Base-by-base conservation (phyloP, 1,140 invertebrate species). In the Musca domestica region DNA sequence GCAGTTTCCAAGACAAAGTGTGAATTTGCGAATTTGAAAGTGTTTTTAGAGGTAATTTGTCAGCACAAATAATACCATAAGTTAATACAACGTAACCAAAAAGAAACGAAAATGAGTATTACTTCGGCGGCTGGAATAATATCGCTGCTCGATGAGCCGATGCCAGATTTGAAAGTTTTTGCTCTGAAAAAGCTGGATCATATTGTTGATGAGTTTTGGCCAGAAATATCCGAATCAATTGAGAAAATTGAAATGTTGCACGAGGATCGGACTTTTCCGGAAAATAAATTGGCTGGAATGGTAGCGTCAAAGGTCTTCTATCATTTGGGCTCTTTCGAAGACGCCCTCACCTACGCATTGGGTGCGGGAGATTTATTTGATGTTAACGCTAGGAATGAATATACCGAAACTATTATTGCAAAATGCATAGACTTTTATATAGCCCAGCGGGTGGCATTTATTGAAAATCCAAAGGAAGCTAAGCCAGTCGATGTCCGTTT, bases 231-330 rank as follows among this genome's bases (percentile, higher is more conserved):
- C 0, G 97, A 99, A 84, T 94, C 95, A 12, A 96, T 99, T 77
- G 92, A 94, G 76, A 98, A 98, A 85, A 98, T 99, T 77, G 96
- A 99, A 87, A 95, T 96, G 74, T 85, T 99, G 19, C 93, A 97
- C 80, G 97, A 99, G 85, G 93, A 98, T 77, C 89, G 92, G 74
- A 83, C 82, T 14, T 99, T 99, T 77, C 88, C 88, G 22, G 90
- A 98, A 74, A 91, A 94, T 75, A 89, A 98, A 74, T 82, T 98
- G 52, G 98, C 98, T 63, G 96, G 97, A 25, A 87, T 99, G 70
- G 95, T 99, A 23, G 96, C 96, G 6, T 98, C 96, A 72, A 99
- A 99, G 85, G 95, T 99, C 5, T 99, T 98, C 78, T 98, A 98
- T 83, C 96, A 99, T 83, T 85, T 99, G 61, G 96, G 96, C 27